phyloP scores from a whole-genome alignment of 2,113 vertebrate species.

The Donacobius atricapilla region DNA sequence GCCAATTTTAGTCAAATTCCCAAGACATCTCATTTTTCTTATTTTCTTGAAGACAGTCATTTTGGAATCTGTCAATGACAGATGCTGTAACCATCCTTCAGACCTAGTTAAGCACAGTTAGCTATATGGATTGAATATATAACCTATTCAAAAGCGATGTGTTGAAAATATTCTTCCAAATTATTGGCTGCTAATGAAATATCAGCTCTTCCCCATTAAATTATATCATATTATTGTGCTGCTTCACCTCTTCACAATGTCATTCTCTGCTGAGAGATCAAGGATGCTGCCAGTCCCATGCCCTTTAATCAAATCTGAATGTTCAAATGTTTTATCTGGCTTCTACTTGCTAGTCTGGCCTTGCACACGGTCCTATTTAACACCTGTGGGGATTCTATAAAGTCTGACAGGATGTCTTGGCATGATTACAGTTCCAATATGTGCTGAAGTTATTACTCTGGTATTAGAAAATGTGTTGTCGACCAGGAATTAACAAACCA shows the following conservation, averaged over 20 bases:
- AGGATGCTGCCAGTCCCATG: not conserved
- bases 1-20: not conserved
- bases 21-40: not conserved
- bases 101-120: not conserved
- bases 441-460: not conserved
- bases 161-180: constrained; percentile 30
- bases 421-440: not conserved
- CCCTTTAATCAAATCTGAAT: constrained; percentile 27
- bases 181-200: constrained; percentile 23
- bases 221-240: not conserved
- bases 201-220: not conserved
- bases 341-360: not conserved
- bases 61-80: not conserved
- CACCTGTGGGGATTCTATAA: not conserved
- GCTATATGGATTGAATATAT: not conserved
- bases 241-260: not conserved
- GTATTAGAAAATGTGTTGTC: not conserved
- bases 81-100: not conserved
- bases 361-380: not conserved
- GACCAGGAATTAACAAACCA: constrained; percentile 1
- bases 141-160: not conserved
- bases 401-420: not conserved
- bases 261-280: not conserved
- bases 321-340: not conserved
- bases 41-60: not conserved